Conservation (phyloP, 2,113 vertebrate species). For the Hymenochirus boettgeri region DNA sequence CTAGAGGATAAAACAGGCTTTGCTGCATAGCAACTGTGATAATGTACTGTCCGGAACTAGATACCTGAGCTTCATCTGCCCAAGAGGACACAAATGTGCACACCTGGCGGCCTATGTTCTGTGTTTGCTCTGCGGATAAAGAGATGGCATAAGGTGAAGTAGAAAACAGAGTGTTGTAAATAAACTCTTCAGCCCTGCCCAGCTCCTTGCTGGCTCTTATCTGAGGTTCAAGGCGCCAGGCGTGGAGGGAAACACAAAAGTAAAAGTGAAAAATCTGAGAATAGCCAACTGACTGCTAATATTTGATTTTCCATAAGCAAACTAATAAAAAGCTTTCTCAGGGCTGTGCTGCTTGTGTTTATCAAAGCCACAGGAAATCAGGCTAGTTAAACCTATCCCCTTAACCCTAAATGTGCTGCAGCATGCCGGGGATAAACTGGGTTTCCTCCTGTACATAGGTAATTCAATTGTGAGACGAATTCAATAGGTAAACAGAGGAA, state of each 20-base stretch:
- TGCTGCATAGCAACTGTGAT: no score
- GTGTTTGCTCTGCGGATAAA: constrained; percentile 18
- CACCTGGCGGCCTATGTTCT: background rate
- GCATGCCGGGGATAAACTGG: no score
- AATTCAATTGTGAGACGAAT: no score
- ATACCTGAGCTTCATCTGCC: background rate
- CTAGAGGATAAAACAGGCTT: no score
- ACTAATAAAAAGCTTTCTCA: constrained; percentile 31
- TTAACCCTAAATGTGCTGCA: background rate
- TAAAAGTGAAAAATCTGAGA: constrained; percentile 29
- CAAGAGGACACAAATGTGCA: background rate
- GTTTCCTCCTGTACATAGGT: no score
- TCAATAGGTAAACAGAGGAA: no score
- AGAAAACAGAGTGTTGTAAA: constrained; percentile 4
- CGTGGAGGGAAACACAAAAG: constrained; percentile 35
- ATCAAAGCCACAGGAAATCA: constrained; percentile 7
- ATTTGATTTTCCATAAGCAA: constrained; percentile 36
- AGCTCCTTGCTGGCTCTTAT: constrained; percentile 22
- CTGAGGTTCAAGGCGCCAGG: constrained; percentile 31
- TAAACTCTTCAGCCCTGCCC: constrained; percentile 7
- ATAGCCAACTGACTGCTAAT: constrained; percentile 21
- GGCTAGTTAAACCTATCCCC: background rate
- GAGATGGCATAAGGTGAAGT: constrained; percentile 1
- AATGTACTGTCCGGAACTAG: no score
- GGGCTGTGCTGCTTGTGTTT: constrained; percentile 11